These are phyloP conservation scores for Caenorhabditis sp. DNA, from an alignment of 2,888 invertebrate genomes.

Conservation along the genomic window DNA sequence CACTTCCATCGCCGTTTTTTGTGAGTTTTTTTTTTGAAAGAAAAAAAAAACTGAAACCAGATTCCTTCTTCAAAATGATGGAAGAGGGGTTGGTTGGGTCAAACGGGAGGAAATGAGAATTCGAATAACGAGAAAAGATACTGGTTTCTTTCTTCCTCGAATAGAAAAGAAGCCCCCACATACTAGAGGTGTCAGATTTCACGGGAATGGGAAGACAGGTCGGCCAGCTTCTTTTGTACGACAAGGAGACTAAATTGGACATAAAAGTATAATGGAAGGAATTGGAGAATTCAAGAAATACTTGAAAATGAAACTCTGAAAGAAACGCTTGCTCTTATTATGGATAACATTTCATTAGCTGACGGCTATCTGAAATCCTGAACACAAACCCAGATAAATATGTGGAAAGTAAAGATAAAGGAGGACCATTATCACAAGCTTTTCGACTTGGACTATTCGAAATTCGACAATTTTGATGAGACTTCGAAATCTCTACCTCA, in stretches of 20 bases:
- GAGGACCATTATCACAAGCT: too few species aligned
- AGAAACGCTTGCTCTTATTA: too few species aligned
- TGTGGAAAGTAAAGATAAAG: too few species aligned
- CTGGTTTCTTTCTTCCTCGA: conserved; percentile 51
- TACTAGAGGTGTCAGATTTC: conserved; percentile 54
- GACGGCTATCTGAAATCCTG: too few species aligned
- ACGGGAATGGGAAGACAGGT: conserved; percentile 43
- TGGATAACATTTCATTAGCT: too few species aligned
- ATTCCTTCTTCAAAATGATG: conserved; percentile 8
- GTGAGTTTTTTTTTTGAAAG: conserved; percentile 74
- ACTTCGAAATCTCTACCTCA: too few species aligned
- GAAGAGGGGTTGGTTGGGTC: too few species aligned
- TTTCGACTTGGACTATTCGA: too few species aligned
- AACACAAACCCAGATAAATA: too few species aligned
- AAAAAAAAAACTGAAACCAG: conserved; percentile 11
- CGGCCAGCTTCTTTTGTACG: conserved; percentile 7
- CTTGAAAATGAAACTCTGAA: background rate
- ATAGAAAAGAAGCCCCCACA: conserved; percentile 16
- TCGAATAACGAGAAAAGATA: conserved; percentile 37
- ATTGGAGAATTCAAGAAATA: too few species aligned
- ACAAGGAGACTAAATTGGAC: background rate
- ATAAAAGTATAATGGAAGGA: background rate
- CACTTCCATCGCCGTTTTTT: conserved; percentile 76
- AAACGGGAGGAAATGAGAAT: conserved; percentile 34
- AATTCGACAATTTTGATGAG: too few species aligned